Percentiles rank a stretch among this genome's conserved stretches.
phyloP scores from a whole-genome alignment of 2,113 vertebrate genomes.

The Dermatemys mawii region DNA sequence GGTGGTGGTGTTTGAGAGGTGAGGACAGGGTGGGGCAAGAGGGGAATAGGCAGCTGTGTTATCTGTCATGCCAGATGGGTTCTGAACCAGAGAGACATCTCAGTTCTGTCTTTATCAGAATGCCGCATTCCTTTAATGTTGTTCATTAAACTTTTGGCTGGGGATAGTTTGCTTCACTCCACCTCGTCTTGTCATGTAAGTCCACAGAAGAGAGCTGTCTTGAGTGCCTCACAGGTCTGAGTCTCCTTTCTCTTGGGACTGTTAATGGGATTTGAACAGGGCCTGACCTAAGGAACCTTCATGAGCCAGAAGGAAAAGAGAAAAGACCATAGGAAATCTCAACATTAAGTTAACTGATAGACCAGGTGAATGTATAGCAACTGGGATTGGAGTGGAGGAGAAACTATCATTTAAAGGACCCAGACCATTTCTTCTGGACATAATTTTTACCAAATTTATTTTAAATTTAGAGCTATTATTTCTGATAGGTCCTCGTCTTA shows the following conservation, averaged over 20 bases:
- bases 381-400: neutral
- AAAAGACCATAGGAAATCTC: neutral
- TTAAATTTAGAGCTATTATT: neutral
- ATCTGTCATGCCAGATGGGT: slow-evolving; percentile 35
- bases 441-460: neutral
- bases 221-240: neutral
- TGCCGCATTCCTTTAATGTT: neutral
- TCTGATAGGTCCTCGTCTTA: neutral
- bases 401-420: neutral
- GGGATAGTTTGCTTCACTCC: neutral
- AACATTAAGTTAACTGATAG: neutral
- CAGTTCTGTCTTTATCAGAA: slow-evolving; percentile 22
- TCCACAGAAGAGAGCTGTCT: neutral
- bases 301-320: neutral
- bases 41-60: neutral
- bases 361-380: neutral
- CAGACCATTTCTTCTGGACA: neutral
- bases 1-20: neutral
- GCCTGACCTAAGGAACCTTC: neutral
- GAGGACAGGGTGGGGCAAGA: neutral
- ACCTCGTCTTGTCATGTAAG: neutral
- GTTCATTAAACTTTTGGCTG: neutral
- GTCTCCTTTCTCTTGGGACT: neutral
- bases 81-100: neutral
- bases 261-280: neutral